These are phyloP conservation scores for Eurypyga helias DNA, from an alignment of 2,113 vertebrate species.

Conservation along the genomic window DNA sequence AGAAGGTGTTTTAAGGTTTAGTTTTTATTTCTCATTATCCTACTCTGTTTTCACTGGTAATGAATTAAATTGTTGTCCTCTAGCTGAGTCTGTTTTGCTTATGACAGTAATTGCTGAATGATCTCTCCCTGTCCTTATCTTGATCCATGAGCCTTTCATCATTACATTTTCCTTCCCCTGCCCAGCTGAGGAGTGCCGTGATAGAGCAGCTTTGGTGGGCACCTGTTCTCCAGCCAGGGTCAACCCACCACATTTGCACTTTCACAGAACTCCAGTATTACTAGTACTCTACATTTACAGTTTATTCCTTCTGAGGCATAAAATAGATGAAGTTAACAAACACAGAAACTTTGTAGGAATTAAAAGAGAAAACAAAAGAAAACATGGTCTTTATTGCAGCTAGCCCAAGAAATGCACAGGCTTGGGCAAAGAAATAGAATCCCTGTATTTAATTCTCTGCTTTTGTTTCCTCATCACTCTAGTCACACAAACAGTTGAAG, in stretches of 20 bases:
- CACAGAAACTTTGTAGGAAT: neutral
- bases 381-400: neutral
- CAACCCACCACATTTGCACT: neutral
- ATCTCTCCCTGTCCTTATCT: too few relatives aligned
- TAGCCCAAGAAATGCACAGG: neutral
- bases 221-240: too few relatives aligned
- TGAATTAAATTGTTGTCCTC: too few relatives aligned
- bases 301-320: conserved; percentile 6
- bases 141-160: too few relatives aligned
- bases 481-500: neutral
- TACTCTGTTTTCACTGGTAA: too few relatives aligned
- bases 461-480: neutral
- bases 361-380: neutral
- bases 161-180: too few relatives aligned
- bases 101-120: too few relatives aligned
- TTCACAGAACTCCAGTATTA: neutral
- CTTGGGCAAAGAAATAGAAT: neutral
- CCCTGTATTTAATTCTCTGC: neutral
- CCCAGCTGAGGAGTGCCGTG: too few relatives aligned
- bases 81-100: too few relatives aligned
- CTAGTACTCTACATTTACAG: conserved; percentile 2
- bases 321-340: conserved; percentile 50
- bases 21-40: too few relatives aligned
- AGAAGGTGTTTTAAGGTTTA: too few relatives aligned
- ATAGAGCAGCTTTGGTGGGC: too few relatives aligned